Evolutionary conservation across 2,113 vertebrate species (phyloP), one percentile per base, ranked within the genome.

Genomic region (Paralichthys olivaceus): DNA sequence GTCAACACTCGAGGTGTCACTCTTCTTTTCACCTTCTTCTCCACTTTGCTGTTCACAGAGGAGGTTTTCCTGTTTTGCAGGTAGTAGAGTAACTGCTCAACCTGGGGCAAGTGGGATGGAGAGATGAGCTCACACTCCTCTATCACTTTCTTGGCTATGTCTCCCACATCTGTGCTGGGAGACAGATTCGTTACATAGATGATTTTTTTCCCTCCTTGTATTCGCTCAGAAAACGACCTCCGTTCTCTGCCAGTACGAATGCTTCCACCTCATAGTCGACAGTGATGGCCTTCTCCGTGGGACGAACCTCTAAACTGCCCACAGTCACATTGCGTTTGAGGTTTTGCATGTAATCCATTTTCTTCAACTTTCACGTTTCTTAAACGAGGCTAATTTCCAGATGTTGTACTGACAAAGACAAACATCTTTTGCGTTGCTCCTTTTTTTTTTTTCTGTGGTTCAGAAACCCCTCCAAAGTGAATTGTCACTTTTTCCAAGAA

Each of bases 201-300:
- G 37, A 98, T 98, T 94, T 99, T 99, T 85, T 99, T 81, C 97
- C 98, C 58, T 97, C 96, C 77, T 97, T 99, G 73, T 96, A 95
- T 61, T 99, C 97, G 8, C 96, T 97, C 87, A 98, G 86, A 95
- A 99, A 94, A 7, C 95, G 94, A 73, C 95, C 96, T 71, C 97
- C 97, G 81, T 85, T 69, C 79, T 98, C 96, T 66, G 96, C 98
- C 80, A 97, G 93, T 74, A 99, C 96, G 0, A 95, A 97, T 11
- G 97, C 97, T 93, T 98, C 97, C 80, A 99, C 97, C 92, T 98
- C 98, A 96, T 98, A 99, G 13, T 98, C 96, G 80, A 99, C 96
- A 74, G 99, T 93, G 8, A 99, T 96, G 57, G 98, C 98, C 85
- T 97, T 99, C 92, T 98, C 97, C 57, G 96, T 97, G 60, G 97